Percentiles rank a stretch among this genome's conserved stretches.
phyloP scores from a whole-genome alignment of 2,113 vertebrate species.

The Anguilla rostrata region DNA sequence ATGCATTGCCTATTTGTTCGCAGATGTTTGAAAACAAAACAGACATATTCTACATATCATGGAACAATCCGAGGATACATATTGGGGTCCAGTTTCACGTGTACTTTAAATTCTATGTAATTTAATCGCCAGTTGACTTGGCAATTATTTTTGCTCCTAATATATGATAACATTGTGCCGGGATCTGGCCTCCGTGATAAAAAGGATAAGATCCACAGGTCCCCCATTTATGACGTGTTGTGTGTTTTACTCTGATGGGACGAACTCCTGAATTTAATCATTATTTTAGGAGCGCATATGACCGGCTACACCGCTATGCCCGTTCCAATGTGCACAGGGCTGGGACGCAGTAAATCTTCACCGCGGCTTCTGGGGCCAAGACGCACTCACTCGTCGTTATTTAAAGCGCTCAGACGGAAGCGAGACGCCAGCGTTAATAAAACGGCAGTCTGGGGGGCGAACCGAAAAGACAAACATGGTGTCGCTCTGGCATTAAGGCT shows the following conservation, averaged over 20 bases:
- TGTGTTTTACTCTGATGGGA: slow-evolving; percentile 64
- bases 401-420: slow-evolving; percentile 36
- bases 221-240: slow-evolving; percentile 56
- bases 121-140: neutral
- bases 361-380: neutral
- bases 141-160: neutral
- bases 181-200: slow-evolving; percentile 53
- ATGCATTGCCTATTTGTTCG: no score
- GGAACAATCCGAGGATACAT: neutral
- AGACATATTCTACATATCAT: no score
- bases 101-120: neutral
- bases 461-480: slow-evolving; percentile 42
- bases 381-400: neutral
- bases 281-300: slow-evolving; percentile 56
- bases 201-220: slow-evolving; percentile 47
- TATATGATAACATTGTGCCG: slow-evolving; percentile 28
- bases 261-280: slow-evolving; percentile 59
- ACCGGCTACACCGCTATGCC: slow-evolving; percentile 37
- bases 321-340: neutral
- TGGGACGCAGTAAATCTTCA: slow-evolving; percentile 11
- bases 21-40: no score
- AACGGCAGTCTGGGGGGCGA: slow-evolving; percentile 50
- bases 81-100: neutral
- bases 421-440: slow-evolving; percentile 68
- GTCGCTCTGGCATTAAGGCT: slow-evolving; percentile 21